phyloP scores from a whole-genome alignment of 2,797 vertebrate genomes.

The Emydoidea blandingii region DNA sequence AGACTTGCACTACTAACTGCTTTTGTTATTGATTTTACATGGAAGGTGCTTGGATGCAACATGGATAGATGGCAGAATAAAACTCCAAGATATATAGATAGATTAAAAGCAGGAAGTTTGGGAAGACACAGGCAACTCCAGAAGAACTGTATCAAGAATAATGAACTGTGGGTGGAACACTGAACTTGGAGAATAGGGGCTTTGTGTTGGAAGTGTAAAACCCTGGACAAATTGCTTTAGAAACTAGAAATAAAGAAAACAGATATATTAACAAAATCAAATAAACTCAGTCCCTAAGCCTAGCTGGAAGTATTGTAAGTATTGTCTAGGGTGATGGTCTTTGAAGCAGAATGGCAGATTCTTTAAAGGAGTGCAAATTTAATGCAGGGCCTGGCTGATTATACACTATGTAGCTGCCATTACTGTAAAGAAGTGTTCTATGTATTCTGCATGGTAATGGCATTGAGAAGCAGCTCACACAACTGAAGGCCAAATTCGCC shows the following conservation, averaged over 20 bases:
- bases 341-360: conserved; percentile 38
- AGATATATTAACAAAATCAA: conserved; percentile 73
- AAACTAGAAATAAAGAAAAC: conserved; percentile 54
- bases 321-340: conserved; percentile 34
- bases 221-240: conserved; percentile 48
- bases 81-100: neutral
- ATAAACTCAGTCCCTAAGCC: conserved; percentile 46
- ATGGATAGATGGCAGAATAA: neutral
- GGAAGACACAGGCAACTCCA: neutral
- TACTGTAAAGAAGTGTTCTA: conserved; percentile 53
- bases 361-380: conserved; percentile 56
- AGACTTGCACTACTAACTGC: neutral
- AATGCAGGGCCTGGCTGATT: conserved; percentile 51
- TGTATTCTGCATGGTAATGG: conserved; percentile 24
- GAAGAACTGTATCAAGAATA: neutral
- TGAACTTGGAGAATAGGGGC: neutral
- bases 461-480: conserved; percentile 38
- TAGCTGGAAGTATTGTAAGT: conserved; percentile 16
- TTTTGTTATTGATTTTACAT: neutral
- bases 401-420: conserved; percentile 12
- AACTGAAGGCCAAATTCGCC: neutral
- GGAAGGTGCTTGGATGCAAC: neutral
- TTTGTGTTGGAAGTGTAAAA: conserved; percentile 56
- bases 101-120: neutral
- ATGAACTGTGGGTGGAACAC: neutral